phyloP scores from a whole-genome alignment of 2,113 vertebrate genomes.

The Tympanuchus pallidicinctus region DNA sequence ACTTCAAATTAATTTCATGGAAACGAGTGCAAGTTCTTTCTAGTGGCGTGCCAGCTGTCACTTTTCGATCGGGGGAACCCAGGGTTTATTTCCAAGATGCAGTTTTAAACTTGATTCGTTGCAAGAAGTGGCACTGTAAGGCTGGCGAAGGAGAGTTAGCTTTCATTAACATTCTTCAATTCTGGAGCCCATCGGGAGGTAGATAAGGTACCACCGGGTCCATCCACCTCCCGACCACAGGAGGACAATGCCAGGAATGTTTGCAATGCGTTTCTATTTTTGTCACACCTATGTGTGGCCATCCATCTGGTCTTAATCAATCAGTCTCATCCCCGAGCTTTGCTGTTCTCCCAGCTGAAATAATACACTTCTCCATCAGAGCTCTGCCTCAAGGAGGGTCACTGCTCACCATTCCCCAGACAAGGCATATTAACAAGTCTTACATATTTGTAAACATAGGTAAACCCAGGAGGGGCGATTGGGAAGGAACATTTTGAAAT shows the following conservation, averaged over 20 bases:
- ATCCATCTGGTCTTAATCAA: conserved; percentile 95
- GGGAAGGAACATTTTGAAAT: conserved; percentile 68
- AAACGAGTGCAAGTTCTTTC: not conserved
- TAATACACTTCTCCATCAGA: conserved; percentile 83
- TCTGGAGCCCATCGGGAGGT: conserved; percentile 80
- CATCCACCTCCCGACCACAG: conserved; percentile 78
- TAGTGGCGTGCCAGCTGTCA: conserved; percentile 61
- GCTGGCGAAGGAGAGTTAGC: conserved; percentile 60
- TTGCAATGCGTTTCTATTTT: conserved; percentile 90
- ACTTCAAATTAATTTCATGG: conserved; percentile 55
- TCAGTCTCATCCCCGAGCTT: conserved; percentile 86
- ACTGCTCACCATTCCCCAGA: conserved; percentile 59
- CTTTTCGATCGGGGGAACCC: not conserved
- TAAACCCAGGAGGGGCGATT: conserved; percentile 61
- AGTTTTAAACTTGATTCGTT: conserved; percentile 55
- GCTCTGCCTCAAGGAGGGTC: conserved; percentile 77
- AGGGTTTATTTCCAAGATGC: conserved; percentile 54
- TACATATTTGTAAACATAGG: conserved; percentile 77
- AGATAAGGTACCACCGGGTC: conserved; percentile 78
- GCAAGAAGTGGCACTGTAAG: conserved; percentile 65
- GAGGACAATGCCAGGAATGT: conserved; percentile 87
- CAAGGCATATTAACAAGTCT: conserved; percentile 73
- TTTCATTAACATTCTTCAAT: conserved; percentile 83
- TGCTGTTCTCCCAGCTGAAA: conserved; percentile 90
- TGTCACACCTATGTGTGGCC: conserved; percentile 88